Evolutionary conservation across 2,797 vertebrate species (phyloP).

Genomic region (Semotilus atromaculatus): DNA sequence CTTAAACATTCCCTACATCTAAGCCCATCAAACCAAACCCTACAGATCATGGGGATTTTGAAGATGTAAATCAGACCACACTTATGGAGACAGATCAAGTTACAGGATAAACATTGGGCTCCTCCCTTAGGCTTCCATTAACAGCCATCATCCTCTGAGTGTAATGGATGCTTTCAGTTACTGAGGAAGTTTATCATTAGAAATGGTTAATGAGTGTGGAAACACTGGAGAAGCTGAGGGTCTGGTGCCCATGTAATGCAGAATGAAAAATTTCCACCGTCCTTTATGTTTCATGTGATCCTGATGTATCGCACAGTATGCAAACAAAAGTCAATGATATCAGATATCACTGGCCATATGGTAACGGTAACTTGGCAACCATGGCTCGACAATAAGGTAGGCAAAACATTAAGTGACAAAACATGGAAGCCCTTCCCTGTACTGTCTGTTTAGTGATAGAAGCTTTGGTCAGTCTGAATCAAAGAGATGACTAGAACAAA

Average conservation of each 20-base stretch:
- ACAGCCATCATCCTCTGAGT: neutral
- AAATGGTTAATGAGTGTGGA: neutral
- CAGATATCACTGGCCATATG: neutral
- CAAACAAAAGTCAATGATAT: conserved; percentile 6
- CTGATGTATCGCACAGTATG: neutral
- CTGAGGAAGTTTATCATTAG: neutral
- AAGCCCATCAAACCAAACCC: neutral
- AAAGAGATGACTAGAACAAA: neutral
- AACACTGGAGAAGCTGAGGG: neutral
- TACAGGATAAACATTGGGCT: neutral
- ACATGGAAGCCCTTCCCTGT: neutral
- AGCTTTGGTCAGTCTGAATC: neutral
- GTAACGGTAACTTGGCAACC: neutral
- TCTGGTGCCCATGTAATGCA: neutral
- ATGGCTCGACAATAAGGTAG: neutral
- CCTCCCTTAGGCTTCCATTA: neutral
- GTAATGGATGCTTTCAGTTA: neutral
- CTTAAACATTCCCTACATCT: neutral
- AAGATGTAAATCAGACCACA: neutral
- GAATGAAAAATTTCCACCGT: neutral
- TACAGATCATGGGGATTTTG: neutral
- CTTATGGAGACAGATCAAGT: neutral
- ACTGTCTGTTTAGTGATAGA: neutral
- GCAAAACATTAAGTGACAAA: neutral
- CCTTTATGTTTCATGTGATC: neutral